Conservation (phyloP, 2,797 vertebrate species). For the Hoplostethus mediterraneus region DNA sequence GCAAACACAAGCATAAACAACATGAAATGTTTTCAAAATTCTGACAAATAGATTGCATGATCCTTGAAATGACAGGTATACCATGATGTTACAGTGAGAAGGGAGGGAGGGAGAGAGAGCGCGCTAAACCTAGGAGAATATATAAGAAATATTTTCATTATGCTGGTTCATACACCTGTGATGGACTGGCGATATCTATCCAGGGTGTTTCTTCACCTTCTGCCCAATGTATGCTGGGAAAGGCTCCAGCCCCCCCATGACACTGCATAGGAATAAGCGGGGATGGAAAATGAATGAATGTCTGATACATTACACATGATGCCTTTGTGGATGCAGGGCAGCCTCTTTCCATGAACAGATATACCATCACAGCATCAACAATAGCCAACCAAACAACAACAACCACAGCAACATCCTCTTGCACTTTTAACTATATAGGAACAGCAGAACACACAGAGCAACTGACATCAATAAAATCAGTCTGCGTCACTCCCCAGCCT, state of each 20-base stretch:
- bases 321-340: neutral
- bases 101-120: neutral
- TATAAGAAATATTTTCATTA: slow-evolving; percentile 28
- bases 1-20: slow-evolving; percentile 19
- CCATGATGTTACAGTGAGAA: slow-evolving; percentile 20
- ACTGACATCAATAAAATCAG: slow-evolving; percentile 68
- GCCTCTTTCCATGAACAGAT: neutral
- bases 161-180: neutral
- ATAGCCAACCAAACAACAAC: slow-evolving; percentile 27
- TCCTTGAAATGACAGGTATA: slow-evolving; percentile 19
- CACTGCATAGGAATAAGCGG: no score
- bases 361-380: slow-evolving; percentile 29
- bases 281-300: no score
- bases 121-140: no score
- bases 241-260: no score
- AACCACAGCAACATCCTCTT: slow-evolving; percentile 55
- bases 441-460: slow-evolving; percentile 41
- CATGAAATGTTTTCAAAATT: slow-evolving; percentile 16
- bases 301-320: slow-evolving; percentile 38
- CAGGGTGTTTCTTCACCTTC: no score
- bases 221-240: no score
- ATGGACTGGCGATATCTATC: no score
- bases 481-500: slow-evolving; percentile 65
- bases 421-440: slow-evolving; percentile 52
- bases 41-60: neutral